Evolutionary conservation across 2,113 vertebrate genomes (phyloP).

Genomic region (Phoxinus phoxinus): DNA sequence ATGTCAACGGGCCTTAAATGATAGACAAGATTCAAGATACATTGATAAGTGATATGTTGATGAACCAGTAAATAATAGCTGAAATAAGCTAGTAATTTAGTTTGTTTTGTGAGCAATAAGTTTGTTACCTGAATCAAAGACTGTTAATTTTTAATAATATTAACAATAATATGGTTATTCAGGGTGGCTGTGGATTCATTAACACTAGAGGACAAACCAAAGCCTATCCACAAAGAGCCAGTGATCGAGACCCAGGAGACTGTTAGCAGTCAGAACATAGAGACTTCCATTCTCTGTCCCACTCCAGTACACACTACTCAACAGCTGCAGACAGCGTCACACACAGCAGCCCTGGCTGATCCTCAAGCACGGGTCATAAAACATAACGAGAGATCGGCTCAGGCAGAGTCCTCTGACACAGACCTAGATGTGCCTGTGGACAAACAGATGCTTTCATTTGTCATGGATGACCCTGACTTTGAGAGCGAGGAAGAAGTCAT

Average conservation of each 20-base stretch:
- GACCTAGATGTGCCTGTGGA: slow-evolving; percentile 87
- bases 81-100: neutral
- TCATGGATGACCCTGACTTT: slow-evolving; percentile 97
- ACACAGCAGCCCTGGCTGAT: slow-evolving; percentile 50
- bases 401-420: slow-evolving; percentile 82
- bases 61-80: neutral
- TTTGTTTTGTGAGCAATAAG: neutral
- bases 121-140: neutral
- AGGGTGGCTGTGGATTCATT: slow-evolving; percentile 68
- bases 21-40: neutral
- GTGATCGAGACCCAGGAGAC: slow-evolving; percentile 21
- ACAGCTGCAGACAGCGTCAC: neutral
- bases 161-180: slow-evolving; percentile 21
- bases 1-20: no score
- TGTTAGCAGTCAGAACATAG: slow-evolving; percentile 53
- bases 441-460: slow-evolving; percentile 93
- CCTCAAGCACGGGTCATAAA: slow-evolving; percentile 41
- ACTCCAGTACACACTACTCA: slow-evolving; percentile 51
- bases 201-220: slow-evolving; percentile 70
- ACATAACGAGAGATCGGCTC: slow-evolving; percentile 59
- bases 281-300: slow-evolving; percentile 58
- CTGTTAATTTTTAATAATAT: neutral
- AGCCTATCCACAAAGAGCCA: slow-evolving; percentile 60
- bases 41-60: neutral
- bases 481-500: slow-evolving; percentile 87